These are phyloP conservation scores for Leptinotarsa undecemlineata DNA, from an alignment of 1,140 invertebrate genomes.

Conservation along the genomic window DNA sequence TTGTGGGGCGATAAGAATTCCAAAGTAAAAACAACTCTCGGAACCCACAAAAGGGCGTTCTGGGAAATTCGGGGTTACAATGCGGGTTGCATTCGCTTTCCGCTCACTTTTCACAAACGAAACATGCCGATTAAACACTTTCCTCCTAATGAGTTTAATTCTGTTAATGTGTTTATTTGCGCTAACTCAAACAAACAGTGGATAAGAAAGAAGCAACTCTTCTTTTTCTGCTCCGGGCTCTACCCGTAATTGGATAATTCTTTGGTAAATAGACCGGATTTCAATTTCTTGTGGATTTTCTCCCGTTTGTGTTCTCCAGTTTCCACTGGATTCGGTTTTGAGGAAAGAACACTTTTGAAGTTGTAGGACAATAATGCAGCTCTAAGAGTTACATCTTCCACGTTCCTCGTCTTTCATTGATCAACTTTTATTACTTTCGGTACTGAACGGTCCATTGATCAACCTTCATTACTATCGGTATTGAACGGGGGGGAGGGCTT, in stretches of 20 bases:
- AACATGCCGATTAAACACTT: constrained; percentile 28
- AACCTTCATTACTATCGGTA: too few relatives aligned
- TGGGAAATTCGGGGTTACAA: constrained; percentile 17
- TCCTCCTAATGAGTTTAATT: constrained; percentile 24
- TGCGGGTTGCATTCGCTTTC: constrained; percentile 10
- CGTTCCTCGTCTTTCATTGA: too few relatives aligned
- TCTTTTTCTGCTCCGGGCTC: neutral
- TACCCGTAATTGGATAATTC: constrained; percentile 14
- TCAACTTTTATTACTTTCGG: too few relatives aligned
- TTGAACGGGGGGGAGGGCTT: too few relatives aligned
- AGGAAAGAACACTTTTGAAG: too few relatives aligned
- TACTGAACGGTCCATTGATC: too few relatives aligned
- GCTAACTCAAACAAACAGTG: constrained; percentile 19
- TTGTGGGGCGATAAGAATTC: neutral
- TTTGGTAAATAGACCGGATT: constrained; percentile 2
- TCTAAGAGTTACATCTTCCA: too few relatives aligned
- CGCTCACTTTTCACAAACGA: constrained; percentile 5
- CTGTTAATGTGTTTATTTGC: constrained; percentile 27
- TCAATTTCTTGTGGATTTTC: constrained; percentile 5
- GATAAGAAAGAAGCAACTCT: constrained; percentile 11
- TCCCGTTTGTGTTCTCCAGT: neutral
- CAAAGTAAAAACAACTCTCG: constrained; percentile 9
- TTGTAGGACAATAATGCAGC: too few relatives aligned
- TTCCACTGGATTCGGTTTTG: neutral
- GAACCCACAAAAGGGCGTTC: constrained; percentile 4